Evolutionary conservation across 2,113 vertebrate genomes (phyloP).

Genomic region (Melierax canorus): DNA sequence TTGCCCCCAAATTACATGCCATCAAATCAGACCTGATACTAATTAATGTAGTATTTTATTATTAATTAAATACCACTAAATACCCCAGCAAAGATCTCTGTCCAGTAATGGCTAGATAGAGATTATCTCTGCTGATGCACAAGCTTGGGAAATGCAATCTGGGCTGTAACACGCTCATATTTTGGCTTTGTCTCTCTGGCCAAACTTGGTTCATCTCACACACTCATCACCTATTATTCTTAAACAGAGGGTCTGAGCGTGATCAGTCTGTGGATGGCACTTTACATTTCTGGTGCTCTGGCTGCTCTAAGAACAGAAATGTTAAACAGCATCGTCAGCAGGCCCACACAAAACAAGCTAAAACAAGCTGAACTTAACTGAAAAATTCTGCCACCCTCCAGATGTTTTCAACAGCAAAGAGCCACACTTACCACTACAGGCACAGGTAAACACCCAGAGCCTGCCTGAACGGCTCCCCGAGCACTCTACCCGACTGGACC

Average conservation of each 20-base stretch:
- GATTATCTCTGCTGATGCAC: background rate
- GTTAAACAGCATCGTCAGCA: background rate
- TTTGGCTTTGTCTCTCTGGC: background rate
- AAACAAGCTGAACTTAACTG: background rate
- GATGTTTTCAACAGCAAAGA: background rate
- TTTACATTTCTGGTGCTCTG: background rate
- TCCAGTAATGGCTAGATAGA: background rate
- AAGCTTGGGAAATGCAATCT: background rate
- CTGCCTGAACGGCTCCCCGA: fast-evolving
- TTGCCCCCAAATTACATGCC: background rate
- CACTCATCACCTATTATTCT: background rate
- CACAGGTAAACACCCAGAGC: background rate
- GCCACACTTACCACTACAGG: background rate
- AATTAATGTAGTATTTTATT: background rate
- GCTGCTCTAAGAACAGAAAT: background rate
- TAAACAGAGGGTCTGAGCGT: background rate
- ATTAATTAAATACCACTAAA: background rate
- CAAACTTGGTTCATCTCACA: background rate
- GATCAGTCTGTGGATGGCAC: background rate
- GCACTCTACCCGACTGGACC: background rate
- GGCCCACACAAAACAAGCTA: background rate
- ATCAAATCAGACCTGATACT: background rate
- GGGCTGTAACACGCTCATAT: background rate
- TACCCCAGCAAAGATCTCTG: background rate
- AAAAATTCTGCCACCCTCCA: background rate